Conservation (phyloP, 2,888 invertebrate genomes). For the Hydropsyche betteni region DNA sequence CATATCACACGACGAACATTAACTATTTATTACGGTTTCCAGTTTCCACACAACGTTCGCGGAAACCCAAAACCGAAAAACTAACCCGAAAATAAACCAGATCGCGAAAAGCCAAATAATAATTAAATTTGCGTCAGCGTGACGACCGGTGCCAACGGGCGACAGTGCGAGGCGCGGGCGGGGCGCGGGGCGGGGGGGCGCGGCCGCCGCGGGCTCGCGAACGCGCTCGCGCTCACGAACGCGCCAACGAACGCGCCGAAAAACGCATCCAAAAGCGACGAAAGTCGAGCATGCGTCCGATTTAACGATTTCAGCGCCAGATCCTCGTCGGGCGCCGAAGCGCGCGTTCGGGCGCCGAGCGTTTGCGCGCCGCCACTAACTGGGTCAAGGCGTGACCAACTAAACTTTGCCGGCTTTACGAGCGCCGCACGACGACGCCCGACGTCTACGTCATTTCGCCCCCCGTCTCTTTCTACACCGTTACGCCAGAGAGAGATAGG, state of each 20-base stretch:
- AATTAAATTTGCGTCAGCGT: too few species aligned
- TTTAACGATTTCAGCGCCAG: too few species aligned
- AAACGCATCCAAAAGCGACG: neutral
- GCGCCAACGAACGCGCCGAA: neutral
- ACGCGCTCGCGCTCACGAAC: neutral
- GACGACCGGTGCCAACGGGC: too few species aligned
- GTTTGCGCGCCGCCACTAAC: conserved; percentile 11
- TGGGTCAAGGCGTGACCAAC: conserved; percentile 49
- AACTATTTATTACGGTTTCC: too few species aligned
- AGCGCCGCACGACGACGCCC: conserved; percentile 9
- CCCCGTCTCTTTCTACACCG: conserved; percentile 44
- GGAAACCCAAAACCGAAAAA: too few species aligned
- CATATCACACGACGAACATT: too few species aligned
- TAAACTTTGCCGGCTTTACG: conserved; percentile 47
- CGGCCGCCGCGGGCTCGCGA: neutral
- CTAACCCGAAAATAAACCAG: too few species aligned
- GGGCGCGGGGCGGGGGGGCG: too few species aligned
- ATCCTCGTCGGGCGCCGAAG: neutral
- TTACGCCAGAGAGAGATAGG: conserved; percentile 56
- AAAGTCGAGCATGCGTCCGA: too few species aligned
- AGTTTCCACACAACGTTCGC: too few species aligned
- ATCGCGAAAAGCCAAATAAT: too few species aligned
- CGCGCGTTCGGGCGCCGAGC: conserved; percentile 7
- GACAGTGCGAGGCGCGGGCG: too few species aligned
- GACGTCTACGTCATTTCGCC: conserved; percentile 51